Base-by-base conservation (phyloP, 1,140 invertebrate genomes). In the Trichonephila clavata region DNA sequence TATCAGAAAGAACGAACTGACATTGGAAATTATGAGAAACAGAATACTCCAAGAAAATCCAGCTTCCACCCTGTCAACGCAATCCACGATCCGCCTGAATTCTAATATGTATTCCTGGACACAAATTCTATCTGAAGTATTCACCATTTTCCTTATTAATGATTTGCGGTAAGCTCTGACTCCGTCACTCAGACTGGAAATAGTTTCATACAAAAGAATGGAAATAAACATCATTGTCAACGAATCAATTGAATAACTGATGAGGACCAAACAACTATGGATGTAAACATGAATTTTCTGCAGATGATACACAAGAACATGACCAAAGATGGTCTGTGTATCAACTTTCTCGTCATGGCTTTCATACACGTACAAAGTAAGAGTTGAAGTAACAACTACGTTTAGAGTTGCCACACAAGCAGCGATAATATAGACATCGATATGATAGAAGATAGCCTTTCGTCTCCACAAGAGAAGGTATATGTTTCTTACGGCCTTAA, bases 1-100 rank as follows among this genome's bases (percentile, higher is more conserved):
- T 7, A 90, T 20, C 20, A 77, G 24, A 32, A 90, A 90, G 57
- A 90, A 90, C 5, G 57, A 18, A 32, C 71, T 81, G 50, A 90
- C n/a, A 20, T 81, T 80, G 13, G 39, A 57, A 3, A 39, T 50
- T 2, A 90, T 21, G 10, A 90, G 50, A 50, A 59, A 80, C n/a
- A 90, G 27, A 14, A 14, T 90, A 1, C 8, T 60, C 59, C 27
- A 63, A 4, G 86, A 87, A 50, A 90, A 90, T 10, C 32, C 68
- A 14, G 39, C 68, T 32, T 90, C 88, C 0, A 90, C 88, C 2
- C 2, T 20, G 6, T 81, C 14, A 20, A 81, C 20, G 10, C 65
- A 80, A 14, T 90, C 88, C 10, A 90, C 21, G 20, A 90, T 32
- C 32, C 18, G 57, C 2, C 88, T 50, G n/a, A 90, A 90, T 20